Conservation (phyloP, 2,113 vertebrate genomes). For the Origma solitaria region DNA sequence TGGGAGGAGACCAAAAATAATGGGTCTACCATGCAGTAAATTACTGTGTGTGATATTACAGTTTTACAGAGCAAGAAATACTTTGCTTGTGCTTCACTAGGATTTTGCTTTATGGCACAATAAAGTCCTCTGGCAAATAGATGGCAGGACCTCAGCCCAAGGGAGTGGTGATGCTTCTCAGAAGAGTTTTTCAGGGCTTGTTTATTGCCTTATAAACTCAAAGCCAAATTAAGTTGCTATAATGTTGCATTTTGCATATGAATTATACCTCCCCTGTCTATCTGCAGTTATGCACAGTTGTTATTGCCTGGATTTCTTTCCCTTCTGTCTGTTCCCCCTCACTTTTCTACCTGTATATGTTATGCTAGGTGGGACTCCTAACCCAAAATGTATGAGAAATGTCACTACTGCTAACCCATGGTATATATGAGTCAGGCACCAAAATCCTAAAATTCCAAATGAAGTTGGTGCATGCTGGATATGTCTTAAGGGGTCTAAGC, state of each 20-base stretch:
- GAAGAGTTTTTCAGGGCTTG: slow-evolving; percentile 38
- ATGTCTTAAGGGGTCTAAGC: not conserved
- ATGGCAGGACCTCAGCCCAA: slow-evolving; percentile 59
- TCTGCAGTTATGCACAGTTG: not conserved
- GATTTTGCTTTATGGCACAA: slow-evolving; percentile 68
- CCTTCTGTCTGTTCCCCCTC: not conserved
- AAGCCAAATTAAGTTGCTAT: slow-evolving; percentile 64
- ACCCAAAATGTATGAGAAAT: not conserved
- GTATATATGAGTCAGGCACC: not conserved
- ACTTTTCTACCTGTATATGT: not conserved
- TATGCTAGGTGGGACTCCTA: not conserved
- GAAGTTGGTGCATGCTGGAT: not conserved
- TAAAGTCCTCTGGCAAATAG: slow-evolving; percentile 68
- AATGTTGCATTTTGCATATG: slow-evolving; percentile 65
- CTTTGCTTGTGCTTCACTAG: slow-evolving; percentile 51
- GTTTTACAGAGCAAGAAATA: slow-evolving; percentile 56
- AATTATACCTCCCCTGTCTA: slow-evolving; percentile 34
- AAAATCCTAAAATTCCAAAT: not conserved
- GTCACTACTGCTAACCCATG: not conserved
- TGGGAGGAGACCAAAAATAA: slow-evolving; percentile 23
- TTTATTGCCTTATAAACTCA: slow-evolving; percentile 64
- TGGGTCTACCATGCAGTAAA: slow-evolving; percentile 16
- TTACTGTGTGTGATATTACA: slow-evolving; percentile 14
- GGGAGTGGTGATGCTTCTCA: slow-evolving; percentile 53
- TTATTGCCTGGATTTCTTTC: not conserved